Evolutionary conservation across 2,113 vertebrate genomes (phyloP), one percentile per base, ranked within the genome.

Genomic region (Eurystomus gularis): DNA sequence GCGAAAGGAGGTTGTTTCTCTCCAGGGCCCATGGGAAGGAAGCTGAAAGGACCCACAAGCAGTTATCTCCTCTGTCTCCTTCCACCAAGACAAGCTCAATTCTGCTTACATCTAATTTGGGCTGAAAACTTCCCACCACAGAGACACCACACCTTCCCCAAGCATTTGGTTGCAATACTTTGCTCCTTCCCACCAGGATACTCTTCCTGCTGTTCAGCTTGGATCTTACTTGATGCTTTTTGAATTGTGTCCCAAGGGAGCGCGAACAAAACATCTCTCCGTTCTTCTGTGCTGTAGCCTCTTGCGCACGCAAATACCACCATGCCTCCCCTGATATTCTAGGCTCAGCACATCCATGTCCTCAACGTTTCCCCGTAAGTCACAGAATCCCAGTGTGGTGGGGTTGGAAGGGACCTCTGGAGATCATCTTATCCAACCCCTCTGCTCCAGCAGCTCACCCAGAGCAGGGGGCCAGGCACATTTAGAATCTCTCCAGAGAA

Each of bases 191-290:
- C 95, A 76, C 95, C 40, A 79, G 78, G 94, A 95, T 82, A 75
- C 90, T 93, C 78, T 90, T 96, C 92, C 92, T 94, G 95, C 95
- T 97, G 84, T 91, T 96, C 87, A 79, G 55, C 92, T 93, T 87
- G 95, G 82, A 94, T 95, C 82, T n/a, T 62, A 40, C 84, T 84
- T 4, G 4, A 17, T 62, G 84, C 73, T 68, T 94, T 86, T 96
- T 94, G 87, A 91, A 78, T 86, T 87, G 81, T 89, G 84, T 96
- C 94, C 90, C 90, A 8, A 78, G 92, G 33, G 77, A 88, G 65
- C 15, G 23, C 18, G 87, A 96, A 9, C 84, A 28, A 76, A 64
- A 17, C 87, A 4, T 68, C 9, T 13, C 65, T 70, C 64, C 61
- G 37, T n/a, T 54, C 35, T 46, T 54, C 85, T 23, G 15, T n/a